These are phyloP conservation scores for Artibeus lituratus DNA, from an alignment of 2,797 vertebrate species.

Conservation along the genomic window DNA sequence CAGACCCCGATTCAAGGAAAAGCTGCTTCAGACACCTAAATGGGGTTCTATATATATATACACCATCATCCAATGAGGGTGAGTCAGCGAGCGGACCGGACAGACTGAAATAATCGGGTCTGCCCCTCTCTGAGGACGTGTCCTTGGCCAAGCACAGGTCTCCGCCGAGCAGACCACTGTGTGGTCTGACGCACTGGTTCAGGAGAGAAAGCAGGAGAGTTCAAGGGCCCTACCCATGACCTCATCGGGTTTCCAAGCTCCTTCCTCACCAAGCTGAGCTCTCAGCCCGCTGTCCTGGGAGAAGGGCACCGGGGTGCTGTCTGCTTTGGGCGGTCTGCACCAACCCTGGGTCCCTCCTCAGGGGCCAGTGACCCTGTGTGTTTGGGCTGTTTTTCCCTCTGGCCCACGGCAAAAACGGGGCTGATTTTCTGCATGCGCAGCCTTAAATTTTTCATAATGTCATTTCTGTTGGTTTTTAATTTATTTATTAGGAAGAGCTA, in stretches of 20 bases:
- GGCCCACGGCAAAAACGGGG: neutral
- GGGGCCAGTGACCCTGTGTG: neutral
- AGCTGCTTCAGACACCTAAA: neutral
- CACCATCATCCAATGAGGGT: neutral
- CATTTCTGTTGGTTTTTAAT: neutral
- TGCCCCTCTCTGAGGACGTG: neutral
- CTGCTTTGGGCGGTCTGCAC: neutral
- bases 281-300: neutral
- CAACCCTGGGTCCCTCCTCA: neutral
- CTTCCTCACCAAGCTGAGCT: neutral
- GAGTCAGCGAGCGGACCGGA: neutral
- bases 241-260: neutral
- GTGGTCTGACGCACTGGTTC: neutral
- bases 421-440: neutral
- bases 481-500: neutral
- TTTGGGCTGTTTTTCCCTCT: neutral
- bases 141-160: neutral
- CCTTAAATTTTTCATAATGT: neutral
- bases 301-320: neutral
- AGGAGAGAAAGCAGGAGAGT: neutral
- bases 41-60: neutral
- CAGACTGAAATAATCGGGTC: neutral
- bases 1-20: neutral
- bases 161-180: neutral
- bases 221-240: rapidly evolving